phyloP scores from a whole-genome alignment of 2,113 vertebrate genomes.

The Oreotrochilus melanogaster region DNA sequence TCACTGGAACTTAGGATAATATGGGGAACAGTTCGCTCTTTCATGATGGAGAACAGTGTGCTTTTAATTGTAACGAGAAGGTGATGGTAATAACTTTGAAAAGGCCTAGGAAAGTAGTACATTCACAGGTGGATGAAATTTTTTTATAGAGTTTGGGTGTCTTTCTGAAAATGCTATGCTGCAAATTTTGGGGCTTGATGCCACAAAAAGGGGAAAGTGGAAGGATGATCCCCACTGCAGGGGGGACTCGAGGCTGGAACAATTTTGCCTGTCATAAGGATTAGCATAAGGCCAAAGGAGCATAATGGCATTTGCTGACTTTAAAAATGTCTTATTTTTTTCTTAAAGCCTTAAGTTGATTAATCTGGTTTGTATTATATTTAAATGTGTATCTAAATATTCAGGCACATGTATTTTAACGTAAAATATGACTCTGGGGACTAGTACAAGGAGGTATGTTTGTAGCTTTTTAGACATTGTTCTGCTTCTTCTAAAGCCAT shows the following conservation, averaged over 20 bases:
- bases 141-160: not conserved
- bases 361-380: not conserved
- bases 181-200: not conserved
- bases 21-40: not conserved
- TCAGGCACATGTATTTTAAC: not conserved
- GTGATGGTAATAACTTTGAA: not conserved
- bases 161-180: not conserved
- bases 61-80: not conserved
- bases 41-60: not conserved
- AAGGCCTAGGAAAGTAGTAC: not conserved
- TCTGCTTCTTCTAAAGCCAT: not conserved
- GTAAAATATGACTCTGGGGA: fast-evolving
- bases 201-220: no score
- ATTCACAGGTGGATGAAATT: not conserved
- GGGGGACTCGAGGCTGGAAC: not conserved
- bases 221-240: not conserved
- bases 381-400: not conserved
- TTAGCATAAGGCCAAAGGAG: not conserved
- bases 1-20: not conserved
- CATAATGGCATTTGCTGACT: not conserved
- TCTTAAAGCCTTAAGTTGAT: not conserved
- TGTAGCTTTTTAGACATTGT: not conserved
- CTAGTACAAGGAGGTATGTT: not conserved
- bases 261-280: not conserved
- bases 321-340: not conserved